Evolutionary conservation across 2,113 vertebrate genomes (phyloP).

Genomic region (Callospermophilus lateralis): DNA sequence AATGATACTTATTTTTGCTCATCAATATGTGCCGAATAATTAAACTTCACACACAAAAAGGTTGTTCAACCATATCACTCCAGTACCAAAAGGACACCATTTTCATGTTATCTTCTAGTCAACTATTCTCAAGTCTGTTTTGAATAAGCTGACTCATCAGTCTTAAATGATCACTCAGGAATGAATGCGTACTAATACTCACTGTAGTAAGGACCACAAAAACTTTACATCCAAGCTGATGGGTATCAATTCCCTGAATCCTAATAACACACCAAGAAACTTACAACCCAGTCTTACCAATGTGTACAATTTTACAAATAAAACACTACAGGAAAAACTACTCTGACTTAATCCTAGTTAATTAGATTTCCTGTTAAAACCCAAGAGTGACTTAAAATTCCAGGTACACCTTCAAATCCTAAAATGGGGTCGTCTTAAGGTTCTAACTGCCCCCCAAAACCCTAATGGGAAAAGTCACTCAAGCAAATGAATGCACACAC

Average conservation of each 20-base stretch:
- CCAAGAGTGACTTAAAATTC: neutral
- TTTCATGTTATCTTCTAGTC: conserved; percentile 9
- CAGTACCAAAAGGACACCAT: neutral
- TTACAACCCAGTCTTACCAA: conserved; percentile 6
- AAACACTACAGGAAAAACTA: neutral
- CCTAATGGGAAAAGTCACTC: conserved; percentile 33
- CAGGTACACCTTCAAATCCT: neutral
- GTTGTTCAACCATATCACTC: neutral
- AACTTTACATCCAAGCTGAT: conserved; percentile 26
- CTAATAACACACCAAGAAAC: neutral
- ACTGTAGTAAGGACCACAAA: conserved; percentile 29
- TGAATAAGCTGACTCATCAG: neutral
- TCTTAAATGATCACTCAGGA: conserved; percentile 37
- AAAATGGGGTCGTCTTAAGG: neutral
- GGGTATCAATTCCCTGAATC: neutral
- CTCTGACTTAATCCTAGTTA: neutral
- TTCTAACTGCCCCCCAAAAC: neutral
- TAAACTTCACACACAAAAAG: conserved; percentile 5
- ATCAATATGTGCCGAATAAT: neutral
- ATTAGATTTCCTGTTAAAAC: neutral
- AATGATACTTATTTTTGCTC: neutral
- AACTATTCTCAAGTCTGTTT: conserved; percentile 8
- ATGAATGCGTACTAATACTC: neutral
- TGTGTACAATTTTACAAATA: conserved; percentile 45
- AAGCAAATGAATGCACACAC: conserved; percentile 42